These are phyloP conservation scores for Hyalella azteca DNA, from an alignment of 2,888 invertebrate genomes.

Conservation along the genomic window DNA sequence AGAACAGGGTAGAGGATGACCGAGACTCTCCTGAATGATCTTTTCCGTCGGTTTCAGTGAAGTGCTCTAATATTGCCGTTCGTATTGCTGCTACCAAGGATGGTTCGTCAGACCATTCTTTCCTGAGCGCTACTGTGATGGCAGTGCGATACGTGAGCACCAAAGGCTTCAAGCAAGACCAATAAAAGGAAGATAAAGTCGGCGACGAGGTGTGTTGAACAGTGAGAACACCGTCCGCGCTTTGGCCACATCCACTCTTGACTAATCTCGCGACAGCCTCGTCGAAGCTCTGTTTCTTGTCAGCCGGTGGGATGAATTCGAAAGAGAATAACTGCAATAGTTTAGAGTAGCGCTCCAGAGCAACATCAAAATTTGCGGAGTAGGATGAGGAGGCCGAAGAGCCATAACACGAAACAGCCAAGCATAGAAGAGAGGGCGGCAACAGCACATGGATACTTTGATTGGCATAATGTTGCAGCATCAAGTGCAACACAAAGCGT, in stretches of 20 bases:
- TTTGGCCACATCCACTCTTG: not conserved
- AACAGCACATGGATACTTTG: slow-evolving; percentile 50
- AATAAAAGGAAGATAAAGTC: not conserved
- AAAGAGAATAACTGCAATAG: slow-evolving; percentile 3
- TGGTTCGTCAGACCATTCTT: not conserved
- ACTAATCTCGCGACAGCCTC: slow-evolving; percentile 35
- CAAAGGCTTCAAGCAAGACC: slow-evolving; percentile 2
- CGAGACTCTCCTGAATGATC: not conserved
- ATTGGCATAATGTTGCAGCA: slow-evolving; percentile 56
- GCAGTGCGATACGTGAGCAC: slow-evolving; percentile 29
- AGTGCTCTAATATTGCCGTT: not conserved
- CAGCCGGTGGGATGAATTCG: not conserved
- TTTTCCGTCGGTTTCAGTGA: not conserved
- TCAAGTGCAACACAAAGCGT: slow-evolving; percentile 40
- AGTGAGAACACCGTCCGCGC: not conserved
- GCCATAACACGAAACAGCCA: slow-evolving; percentile 16
- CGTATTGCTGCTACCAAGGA: not conserved
- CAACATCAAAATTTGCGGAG: not conserved
- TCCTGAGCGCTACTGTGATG: not conserved
- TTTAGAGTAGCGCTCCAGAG: not conserved
- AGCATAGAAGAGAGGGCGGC: slow-evolving; percentile 44
- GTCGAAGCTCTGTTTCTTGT: not conserved
- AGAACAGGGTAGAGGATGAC: slow-evolving; percentile 35
- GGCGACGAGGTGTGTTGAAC: not conserved
- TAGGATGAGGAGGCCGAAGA: not conserved